A percentile compares a stretch with the other conserved stretches of the same genome.
Conservation (phyloP, 2,113 vertebrate genomes). For the Phalacrocorax carbo region DNA sequence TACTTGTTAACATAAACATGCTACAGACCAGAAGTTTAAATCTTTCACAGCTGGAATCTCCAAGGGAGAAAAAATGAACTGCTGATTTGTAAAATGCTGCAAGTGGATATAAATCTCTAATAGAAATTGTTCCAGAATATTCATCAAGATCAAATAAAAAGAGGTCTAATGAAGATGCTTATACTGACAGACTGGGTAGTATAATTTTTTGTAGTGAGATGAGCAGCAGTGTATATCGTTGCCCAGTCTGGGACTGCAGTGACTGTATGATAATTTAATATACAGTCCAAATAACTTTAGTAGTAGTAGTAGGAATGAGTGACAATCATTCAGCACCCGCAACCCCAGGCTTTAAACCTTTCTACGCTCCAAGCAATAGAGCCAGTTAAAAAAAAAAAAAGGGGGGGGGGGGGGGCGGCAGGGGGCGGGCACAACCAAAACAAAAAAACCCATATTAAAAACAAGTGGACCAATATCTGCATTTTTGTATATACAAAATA, state of each 20-base stretch:
- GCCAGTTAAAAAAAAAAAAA: too few species aligned
- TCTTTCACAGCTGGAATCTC: constrained; percentile 8
- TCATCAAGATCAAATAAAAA: not conserved
- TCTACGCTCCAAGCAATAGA: not conserved
- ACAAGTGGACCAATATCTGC: not conserved
- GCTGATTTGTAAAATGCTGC: not conserved
- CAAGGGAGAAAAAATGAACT: not conserved
- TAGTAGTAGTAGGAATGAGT: not conserved
- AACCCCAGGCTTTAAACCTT: not conserved
- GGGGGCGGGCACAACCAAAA: not conserved
- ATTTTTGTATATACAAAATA: not conserved
- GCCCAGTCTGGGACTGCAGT: not conserved
- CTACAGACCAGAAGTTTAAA: not conserved
- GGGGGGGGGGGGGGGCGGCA: too few species aligned
- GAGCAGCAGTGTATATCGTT: too few species aligned
- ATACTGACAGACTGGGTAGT: not conserved
- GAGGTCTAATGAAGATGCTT: not conserved
- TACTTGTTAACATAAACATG: not conserved
- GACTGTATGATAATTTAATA: not conserved
- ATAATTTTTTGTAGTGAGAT: not conserved
- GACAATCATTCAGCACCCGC: not conserved
- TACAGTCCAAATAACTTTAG: not conserved
- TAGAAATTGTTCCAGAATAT: not conserved
- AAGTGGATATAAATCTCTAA: not conserved
- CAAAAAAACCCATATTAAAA: not conserved